These are phyloP conservation scores for Anguilla megastoma DNA, from an alignment of 2,797 vertebrate species.

Conservation along the genomic window DNA sequence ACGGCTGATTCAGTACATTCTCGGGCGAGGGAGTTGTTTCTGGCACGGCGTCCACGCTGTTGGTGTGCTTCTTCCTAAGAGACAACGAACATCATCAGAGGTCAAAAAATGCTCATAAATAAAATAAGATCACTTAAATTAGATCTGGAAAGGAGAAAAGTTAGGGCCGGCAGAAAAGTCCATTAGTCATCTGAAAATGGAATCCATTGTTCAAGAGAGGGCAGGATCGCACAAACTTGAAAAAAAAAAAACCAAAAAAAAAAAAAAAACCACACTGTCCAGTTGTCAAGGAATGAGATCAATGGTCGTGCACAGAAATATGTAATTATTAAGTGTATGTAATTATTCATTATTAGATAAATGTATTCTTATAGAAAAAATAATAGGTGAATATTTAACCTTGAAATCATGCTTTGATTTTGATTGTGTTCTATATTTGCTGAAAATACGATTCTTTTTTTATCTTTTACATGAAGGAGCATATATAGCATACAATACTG, in stretches of 20 bases:
- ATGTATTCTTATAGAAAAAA: not conserved
- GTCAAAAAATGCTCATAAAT: slow-evolving; percentile 66
- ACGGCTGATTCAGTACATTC: slow-evolving; percentile 54
- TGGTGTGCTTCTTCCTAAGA: slow-evolving; percentile 54
- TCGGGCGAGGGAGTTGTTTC: slow-evolving; percentile 31
- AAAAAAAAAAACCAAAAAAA: slow-evolving; percentile 57
- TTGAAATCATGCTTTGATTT: not conserved
- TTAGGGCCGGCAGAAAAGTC: slow-evolving; percentile 57
- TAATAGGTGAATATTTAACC: not conserved
- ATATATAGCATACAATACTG: not conserved
- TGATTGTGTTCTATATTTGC: not conserved
- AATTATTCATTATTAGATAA: too few relatives aligned
- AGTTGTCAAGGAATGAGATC: slow-evolving; percentile 18
- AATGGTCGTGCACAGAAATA: not conserved
- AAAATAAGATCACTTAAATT: slow-evolving; percentile 56
- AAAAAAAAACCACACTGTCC: slow-evolving; percentile 41
- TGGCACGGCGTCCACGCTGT: slow-evolving; percentile 45
- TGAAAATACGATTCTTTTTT: not conserved
- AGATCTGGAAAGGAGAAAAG: slow-evolving; percentile 53
- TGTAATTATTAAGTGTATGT: not conserved
- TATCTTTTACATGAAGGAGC: too few relatives aligned
- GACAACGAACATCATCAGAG: slow-evolving; percentile 62
- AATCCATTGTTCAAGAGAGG: slow-evolving; percentile 56
- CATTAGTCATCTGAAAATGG: slow-evolving; percentile 79
- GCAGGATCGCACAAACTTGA: slow-evolving; percentile 33